Conservation (phyloP, 2,113 vertebrate species). For the Meles meles region DNA sequence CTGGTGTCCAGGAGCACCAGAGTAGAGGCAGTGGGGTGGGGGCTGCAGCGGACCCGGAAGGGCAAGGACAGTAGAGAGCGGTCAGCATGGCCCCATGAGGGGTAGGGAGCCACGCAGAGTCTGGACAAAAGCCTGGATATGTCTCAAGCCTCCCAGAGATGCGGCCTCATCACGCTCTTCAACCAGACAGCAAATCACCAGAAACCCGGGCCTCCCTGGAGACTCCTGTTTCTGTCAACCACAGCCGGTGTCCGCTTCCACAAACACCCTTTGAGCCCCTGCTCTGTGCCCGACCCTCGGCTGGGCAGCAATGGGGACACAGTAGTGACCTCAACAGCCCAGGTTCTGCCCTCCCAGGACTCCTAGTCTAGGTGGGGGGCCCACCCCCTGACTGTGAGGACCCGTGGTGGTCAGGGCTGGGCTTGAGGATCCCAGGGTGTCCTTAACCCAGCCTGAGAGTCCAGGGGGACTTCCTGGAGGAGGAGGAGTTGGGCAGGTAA, state of each 20-base stretch:
- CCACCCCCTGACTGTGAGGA: neutral
- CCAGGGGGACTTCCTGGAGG: neutral
- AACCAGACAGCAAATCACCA: neutral
- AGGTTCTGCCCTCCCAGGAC: neutral
- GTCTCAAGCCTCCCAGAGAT: neutral
- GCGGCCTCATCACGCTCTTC: fast-evolving
- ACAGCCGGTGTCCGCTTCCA: conserved; percentile 30
- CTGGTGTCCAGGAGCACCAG: neutral
- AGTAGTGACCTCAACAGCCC: neutral
- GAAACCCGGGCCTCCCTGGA: conserved; percentile 42
- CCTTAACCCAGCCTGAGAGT: neutral
- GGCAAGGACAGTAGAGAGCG: neutral
- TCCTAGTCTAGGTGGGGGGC: neutral
- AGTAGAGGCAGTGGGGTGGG: neutral
- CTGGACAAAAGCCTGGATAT: neutral
- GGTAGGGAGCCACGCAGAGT: neutral
- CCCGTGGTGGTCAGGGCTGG: neutral
- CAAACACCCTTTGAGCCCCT: neutral
- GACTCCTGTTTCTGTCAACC: neutral
- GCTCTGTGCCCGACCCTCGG: neutral
- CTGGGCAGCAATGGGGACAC: neutral
- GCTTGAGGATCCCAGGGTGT: neutral
- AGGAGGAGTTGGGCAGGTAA: neutral
- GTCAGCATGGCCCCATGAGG: fast-evolving
- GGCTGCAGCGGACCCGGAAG: fast-evolving